Evolutionary conservation across 2,888 invertebrate species (phyloP), one percentile per base, ranked within the genome.

Genomic region (Pseudanteris insignis): DNA sequence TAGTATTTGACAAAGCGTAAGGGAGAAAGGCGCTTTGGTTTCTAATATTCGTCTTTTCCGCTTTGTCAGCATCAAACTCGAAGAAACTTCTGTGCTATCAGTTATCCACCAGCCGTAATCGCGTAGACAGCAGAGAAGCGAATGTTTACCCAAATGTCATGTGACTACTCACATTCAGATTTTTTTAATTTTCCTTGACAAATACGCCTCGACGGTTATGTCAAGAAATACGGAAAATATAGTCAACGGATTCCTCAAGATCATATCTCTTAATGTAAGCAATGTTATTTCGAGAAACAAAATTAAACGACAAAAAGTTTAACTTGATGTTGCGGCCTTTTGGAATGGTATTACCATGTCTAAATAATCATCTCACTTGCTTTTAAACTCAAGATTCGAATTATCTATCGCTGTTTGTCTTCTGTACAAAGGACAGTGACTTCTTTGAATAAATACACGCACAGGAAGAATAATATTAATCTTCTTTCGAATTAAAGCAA

Each of bases 71-170:
- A 15, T 10, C 50, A 8, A 33, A 32, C 38, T 50, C 50, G 32
- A 51, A 38, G 50, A 50, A 58, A 44, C 50, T 44, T 34, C 30
- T 30, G 24, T n/a, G 41, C 51, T 41, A 57, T 57, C 57, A 57
- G 43, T 57, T 62, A 57, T 51, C 46, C 37, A 32, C 44, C 29
- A 29, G 28, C 53, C 51, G 53, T 46, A 51, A 55, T 61, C 64
- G 41, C 50, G 65, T 67, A 59, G 65, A 47, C 67, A 61, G 65
- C 65, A 64, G 63, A 57, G 44, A 47, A 57, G 66, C 63, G 66
- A 68, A 69, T 68, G 66, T 69, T 69, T 68, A 63, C 63, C 46
- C 67, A 62, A 55, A 36, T 54, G 61, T n/a, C n/a, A 65, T 66
- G 61, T 54, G 64, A 63, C 43, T 60, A 32, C 59, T 68, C 66